These are phyloP conservation scores for Podiceps cristatus DNA, from an alignment of 2,113 vertebrate genomes.

Conservation along the genomic window DNA sequence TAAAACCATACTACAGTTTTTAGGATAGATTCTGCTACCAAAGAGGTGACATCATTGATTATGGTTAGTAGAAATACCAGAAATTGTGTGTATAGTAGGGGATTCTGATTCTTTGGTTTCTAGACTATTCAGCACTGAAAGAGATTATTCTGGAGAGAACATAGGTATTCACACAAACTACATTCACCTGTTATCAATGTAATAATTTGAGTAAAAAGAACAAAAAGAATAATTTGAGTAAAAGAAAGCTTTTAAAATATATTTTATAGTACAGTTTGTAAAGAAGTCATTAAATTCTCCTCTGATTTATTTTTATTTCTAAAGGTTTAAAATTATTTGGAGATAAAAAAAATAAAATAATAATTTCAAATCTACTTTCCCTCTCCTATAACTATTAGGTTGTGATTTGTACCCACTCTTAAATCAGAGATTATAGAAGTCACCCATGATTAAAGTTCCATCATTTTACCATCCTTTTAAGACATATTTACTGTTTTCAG, in stretches of 20 bases:
- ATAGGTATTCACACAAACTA: not conserved
- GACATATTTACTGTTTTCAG: slow-evolving; percentile 15
- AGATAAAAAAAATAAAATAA: not conserved
- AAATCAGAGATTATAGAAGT: not conserved
- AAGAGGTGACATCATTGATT: not conserved
- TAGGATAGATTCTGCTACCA: not conserved
- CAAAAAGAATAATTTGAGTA: not conserved
- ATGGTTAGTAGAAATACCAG: not conserved
- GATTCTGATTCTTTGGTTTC: not conserved
- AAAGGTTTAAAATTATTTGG: not conserved
- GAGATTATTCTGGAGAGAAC: not conserved
- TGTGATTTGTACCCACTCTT: not conserved
- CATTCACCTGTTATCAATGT: not conserved
- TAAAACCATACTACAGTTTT: not conserved
- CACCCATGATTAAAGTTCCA: not conserved
- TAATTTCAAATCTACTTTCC: not conserved
- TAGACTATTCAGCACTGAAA: not conserved
- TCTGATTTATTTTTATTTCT: not conserved
- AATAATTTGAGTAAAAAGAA: not conserved
- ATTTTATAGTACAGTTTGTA: not conserved
- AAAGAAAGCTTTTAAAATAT: not conserved
- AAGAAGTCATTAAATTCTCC: not conserved
- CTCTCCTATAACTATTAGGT: not conserved
- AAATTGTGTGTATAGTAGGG: not conserved
- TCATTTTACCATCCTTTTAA: not conserved